A percentile compares a stretch with the other conserved stretches of the same genome.
These are phyloP conservation scores for Ahaetulla prasina DNA, from an alignment of 2,113 vertebrate species.

Conservation along the genomic window DNA sequence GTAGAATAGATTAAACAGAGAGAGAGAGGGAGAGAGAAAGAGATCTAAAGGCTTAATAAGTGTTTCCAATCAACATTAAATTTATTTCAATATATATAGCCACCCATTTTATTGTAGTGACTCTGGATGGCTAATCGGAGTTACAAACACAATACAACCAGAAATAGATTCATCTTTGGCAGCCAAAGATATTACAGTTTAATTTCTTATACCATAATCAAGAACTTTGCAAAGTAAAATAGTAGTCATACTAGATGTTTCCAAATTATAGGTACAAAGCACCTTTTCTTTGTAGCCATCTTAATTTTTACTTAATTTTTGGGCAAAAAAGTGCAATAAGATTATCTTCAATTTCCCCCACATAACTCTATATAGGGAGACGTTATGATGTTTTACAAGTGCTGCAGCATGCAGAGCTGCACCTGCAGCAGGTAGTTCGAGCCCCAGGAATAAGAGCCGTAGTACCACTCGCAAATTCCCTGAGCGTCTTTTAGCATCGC, in stretches of 20 bases:
- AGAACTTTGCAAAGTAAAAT: constrained; percentile 4
- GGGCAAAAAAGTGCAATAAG: neutral
- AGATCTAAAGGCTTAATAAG: neutral
- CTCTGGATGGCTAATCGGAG: neutral
- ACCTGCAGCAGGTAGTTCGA: neutral
- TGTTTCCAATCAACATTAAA: neutral
- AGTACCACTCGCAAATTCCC: neutral
- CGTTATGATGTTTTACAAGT: neutral
- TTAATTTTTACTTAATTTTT: neutral
- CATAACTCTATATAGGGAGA: neutral
- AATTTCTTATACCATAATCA: neutral
- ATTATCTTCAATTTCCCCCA: neutral
- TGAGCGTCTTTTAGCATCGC: neutral
- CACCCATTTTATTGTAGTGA: neutral
- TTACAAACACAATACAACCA: neutral
- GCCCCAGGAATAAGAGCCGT: neutral
- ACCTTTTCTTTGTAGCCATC: neutral
- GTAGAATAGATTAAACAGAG: neutral
- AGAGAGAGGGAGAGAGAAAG: neutral
- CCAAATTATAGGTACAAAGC: neutral
- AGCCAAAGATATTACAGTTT: neutral
- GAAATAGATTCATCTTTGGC: neutral
- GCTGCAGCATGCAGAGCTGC: neutral
- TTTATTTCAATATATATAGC: neutral
- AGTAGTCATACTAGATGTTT: neutral